Percentiles rank a stretch among this genome's conserved stretches.
Evolutionary conservation across 2,888 invertebrate genomes (phyloP).

Genomic region (Cristatella mucedo): DNA sequence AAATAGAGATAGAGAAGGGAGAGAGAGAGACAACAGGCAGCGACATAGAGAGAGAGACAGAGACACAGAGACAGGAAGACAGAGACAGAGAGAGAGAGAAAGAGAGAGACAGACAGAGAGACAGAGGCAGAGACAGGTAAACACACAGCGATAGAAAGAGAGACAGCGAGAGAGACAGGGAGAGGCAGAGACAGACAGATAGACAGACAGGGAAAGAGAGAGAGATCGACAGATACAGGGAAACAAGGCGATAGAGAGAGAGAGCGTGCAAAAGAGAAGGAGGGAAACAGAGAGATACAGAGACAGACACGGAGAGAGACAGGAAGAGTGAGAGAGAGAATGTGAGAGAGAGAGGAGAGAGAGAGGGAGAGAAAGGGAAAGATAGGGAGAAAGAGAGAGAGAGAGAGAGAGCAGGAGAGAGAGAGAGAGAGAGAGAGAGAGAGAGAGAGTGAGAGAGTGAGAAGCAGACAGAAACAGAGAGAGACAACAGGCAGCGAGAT

Average conservation of each 20-base stretch:
- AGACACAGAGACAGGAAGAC: neutral
- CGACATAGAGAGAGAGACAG: neutral
- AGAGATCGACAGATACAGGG: neutral
- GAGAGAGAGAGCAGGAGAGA: slow-evolving; percentile 7
- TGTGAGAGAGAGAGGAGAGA: neutral
- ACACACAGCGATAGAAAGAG: neutral
- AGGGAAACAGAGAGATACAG: neutral
- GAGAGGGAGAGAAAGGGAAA: neutral
- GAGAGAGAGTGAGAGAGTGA: neutral
- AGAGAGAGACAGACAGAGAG: neutral
- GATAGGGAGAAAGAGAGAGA: neutral
- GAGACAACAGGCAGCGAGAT: too few species aligned
- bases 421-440: slow-evolving; percentile 7
- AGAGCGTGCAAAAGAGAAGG: neutral
- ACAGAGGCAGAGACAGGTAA: neutral
- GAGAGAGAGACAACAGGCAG: neutral
- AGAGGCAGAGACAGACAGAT: neutral
- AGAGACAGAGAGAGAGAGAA: neutral
- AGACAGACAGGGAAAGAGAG: neutral
- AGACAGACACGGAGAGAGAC: too few species aligned
- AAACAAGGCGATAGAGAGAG: neutral
- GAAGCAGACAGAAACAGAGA: too few species aligned
- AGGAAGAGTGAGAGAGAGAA: neutral
- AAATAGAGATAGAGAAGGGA: slow-evolving; percentile 1
- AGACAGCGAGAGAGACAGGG: neutral